These are phyloP conservation scores for Dusona sp. DNA, from an alignment of 2,888 invertebrate species.

Conservation along the genomic window DNA sequence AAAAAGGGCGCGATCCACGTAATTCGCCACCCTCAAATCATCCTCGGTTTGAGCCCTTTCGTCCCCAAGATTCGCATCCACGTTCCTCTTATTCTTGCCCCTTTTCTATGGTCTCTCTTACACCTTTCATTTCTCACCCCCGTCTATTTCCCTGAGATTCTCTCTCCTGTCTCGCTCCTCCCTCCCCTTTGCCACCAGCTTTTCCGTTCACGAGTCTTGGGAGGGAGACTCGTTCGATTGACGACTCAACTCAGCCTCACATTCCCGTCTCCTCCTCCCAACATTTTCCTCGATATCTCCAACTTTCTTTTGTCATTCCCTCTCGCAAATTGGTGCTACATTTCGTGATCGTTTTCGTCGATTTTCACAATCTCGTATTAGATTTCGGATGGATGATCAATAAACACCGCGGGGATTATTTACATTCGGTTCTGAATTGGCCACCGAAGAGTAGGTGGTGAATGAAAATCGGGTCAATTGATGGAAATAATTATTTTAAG, in stretches of 20 bases:
- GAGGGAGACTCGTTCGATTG: constrained; percentile 50
- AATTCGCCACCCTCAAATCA: background rate
- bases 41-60: background rate
- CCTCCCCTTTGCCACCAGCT: background rate
- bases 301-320: constrained; percentile 17
- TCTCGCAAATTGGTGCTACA: constrained; percentile 34
- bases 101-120: constrained; percentile 4
- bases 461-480: background rate
- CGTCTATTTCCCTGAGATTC: constrained; percentile 10
- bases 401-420: background rate
- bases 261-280: constrained; percentile 16
- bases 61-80: background rate
- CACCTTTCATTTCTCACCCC: background rate
- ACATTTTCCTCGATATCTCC: constrained; percentile 15
- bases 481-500: background rate
- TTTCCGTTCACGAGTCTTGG: background rate
- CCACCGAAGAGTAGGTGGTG: background rate
- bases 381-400: background rate
- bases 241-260: constrained; percentile 44
- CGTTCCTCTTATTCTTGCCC: background rate
- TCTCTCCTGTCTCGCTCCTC: constrained; percentile 9
- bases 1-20: constrained; percentile 13
- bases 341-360: background rate
- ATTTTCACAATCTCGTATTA: constrained; percentile 11
- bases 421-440: background rate